phyloP scores from a whole-genome alignment of 2,113 vertebrate genomes.

The Aptenodytes forsteri region DNA sequence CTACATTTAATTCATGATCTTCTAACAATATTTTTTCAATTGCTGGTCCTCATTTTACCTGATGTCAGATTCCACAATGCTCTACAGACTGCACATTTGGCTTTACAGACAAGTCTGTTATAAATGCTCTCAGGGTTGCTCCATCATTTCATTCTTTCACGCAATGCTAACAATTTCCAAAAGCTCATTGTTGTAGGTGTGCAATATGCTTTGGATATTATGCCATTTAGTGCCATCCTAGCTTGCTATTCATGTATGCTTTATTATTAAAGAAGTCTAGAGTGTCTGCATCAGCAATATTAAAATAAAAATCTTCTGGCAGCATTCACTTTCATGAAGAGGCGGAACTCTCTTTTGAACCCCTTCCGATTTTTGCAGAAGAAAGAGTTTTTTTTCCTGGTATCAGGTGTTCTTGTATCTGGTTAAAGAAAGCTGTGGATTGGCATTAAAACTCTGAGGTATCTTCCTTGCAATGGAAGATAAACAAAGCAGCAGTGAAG shows the following conservation, averaged over 20 bases:
- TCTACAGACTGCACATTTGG: neutral
- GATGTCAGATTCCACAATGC: neutral
- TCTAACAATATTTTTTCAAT: neutral
- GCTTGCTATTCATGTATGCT: neutral
- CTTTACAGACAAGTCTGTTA: neutral
- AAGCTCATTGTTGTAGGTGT: neutral
- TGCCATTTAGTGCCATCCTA: neutral
- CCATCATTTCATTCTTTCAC: neutral
- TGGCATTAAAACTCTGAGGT: neutral
- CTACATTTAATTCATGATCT: neutral
- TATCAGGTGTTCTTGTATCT: neutral
- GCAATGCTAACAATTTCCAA: neutral
- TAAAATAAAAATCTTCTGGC: neutral
- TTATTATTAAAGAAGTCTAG: neutral
- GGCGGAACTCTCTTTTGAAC: neutral
- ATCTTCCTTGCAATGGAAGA: neutral
- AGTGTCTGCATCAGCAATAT: neutral
- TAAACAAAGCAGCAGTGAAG: neutral
- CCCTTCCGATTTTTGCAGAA: neutral
- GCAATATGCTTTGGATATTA: neutral
- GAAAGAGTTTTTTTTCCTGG: neutral
- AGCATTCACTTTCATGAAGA: neutral
- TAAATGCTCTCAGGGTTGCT: neutral
- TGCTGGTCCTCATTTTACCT: neutral
- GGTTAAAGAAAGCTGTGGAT: neutral